Conservation (phyloP, 2,113 vertebrate genomes). For the Pomatorhinus ruficollis region DNA sequence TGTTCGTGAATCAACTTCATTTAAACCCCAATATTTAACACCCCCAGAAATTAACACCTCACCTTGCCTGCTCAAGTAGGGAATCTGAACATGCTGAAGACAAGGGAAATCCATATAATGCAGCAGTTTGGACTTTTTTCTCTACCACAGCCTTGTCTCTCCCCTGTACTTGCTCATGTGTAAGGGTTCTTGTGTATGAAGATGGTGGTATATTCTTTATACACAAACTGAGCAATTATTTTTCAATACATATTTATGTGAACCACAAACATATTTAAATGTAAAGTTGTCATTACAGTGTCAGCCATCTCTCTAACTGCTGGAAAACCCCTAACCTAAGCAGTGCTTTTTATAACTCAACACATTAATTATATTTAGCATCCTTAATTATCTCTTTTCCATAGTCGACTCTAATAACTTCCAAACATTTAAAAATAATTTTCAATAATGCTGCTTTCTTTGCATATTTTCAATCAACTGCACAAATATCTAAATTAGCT, state of each 20-base stretch:
- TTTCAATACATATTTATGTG: conserved; percentile 56
- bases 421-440: conserved; percentile 62
- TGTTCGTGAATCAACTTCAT: background rate
- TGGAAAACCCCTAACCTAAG: conserved; percentile 58
- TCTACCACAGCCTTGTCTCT: background rate
- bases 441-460: conserved; percentile 52
- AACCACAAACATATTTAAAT: conserved; percentile 32
- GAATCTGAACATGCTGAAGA: background rate
- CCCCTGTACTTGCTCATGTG: background rate
- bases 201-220: background rate
- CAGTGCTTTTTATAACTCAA: conserved; percentile 55
- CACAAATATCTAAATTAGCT: conserved; percentile 64
- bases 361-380: conserved; percentile 64
- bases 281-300: conserved; percentile 33
- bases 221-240: background rate
- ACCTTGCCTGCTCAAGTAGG: background rate
- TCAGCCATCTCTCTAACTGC: conserved; percentile 24
- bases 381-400: conserved; percentile 58
- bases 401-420: conserved; percentile 42
- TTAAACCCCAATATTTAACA: background rate
- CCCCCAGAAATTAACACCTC: background rate
- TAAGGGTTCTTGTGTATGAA: background rate
- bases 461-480: conserved; percentile 60
- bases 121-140: background rate
- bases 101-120: background rate